Percentiles rank a stretch among this genome's conserved stretches.
These are phyloP conservation scores for Meda fulgida DNA, from an alignment of 2,797 vertebrate genomes.

Conservation along the genomic window DNA sequence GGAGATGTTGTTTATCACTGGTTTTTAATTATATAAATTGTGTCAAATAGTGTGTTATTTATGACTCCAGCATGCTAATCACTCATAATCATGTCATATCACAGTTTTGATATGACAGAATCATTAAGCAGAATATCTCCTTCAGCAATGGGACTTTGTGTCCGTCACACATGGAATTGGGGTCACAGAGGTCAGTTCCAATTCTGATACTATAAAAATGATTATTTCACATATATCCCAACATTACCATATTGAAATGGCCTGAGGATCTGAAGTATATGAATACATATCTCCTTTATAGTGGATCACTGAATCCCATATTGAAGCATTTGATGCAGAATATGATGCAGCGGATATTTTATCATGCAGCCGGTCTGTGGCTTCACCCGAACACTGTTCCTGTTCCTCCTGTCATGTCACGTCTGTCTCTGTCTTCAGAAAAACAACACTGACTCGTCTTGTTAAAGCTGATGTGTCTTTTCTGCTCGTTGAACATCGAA, in stretches of 20 bases:
- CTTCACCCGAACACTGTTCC: not conserved
- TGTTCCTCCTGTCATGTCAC: slow-evolving; percentile 9
- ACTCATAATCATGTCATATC: not conserved
- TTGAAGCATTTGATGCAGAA: not conserved
- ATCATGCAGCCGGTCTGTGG: slow-evolving; percentile 9
- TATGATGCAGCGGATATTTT: not conserved
- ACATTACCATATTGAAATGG: not conserved
- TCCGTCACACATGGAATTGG: not conserved
- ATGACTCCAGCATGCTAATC: not conserved
- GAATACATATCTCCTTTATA: not conserved
- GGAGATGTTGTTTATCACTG: not conserved
- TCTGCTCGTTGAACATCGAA: not conserved
- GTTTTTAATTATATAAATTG: not conserved
- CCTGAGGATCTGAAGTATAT: not conserved
- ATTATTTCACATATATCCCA: slow-evolving; percentile 5
- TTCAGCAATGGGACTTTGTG: not conserved
- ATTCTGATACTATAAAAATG: not conserved
- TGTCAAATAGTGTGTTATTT: not conserved
- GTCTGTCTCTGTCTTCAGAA: slow-evolving; percentile 7
- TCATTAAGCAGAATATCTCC: not conserved
- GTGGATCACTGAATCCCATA: not conserved
- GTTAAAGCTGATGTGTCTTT: slow-evolving; percentile 6
- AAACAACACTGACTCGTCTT: slow-evolving; percentile 1
- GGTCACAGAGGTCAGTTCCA: not conserved
- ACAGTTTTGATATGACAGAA: not conserved